Conservation (phyloP, 2,113 vertebrate genomes). For the Hemiprocne comata region DNA sequence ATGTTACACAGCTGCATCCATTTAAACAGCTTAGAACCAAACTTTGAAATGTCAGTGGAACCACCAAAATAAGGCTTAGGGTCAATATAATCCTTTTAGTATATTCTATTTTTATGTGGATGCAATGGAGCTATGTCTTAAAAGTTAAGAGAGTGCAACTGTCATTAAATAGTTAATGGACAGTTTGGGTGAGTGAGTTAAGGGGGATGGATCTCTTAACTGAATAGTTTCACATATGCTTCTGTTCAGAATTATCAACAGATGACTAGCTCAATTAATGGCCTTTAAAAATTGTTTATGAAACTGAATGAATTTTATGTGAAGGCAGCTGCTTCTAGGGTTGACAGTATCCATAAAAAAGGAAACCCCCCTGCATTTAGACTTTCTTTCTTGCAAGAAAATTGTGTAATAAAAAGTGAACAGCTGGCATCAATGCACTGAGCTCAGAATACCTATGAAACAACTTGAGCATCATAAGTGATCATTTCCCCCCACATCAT, state of each 20-base stretch:
- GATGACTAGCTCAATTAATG: slow-evolving; percentile 41
- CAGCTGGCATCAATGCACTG: neutral
- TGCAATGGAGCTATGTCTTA: neutral
- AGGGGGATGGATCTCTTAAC: slow-evolving; percentile 8
- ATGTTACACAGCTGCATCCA: neutral
- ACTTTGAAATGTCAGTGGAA: neutral
- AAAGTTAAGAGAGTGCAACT: neutral
- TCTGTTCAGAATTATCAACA: slow-evolving; percentile 20
- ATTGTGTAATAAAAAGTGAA: neutral
- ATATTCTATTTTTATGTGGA: neutral
- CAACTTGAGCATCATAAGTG: neutral
- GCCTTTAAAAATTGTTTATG: slow-evolving; percentile 26
- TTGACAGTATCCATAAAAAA: neutral
- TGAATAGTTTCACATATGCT: slow-evolving; percentile 6
- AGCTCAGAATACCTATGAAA: neutral
- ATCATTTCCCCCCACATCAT: neutral
- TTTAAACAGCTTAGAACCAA: neutral
- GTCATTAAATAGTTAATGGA: neutral
- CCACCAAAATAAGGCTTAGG: neutral
- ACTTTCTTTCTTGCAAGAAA: neutral
- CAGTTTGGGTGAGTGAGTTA: slow-evolving; percentile 31
- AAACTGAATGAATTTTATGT: neutral
- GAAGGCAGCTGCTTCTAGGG: neutral
- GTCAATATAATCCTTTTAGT: neutral
- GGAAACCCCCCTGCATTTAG: neutral